Evolutionary conservation across 1,140 invertebrate species (phyloP), one percentile per base, ranked within the genome.

Genomic region (Magallana gigas): DNA sequence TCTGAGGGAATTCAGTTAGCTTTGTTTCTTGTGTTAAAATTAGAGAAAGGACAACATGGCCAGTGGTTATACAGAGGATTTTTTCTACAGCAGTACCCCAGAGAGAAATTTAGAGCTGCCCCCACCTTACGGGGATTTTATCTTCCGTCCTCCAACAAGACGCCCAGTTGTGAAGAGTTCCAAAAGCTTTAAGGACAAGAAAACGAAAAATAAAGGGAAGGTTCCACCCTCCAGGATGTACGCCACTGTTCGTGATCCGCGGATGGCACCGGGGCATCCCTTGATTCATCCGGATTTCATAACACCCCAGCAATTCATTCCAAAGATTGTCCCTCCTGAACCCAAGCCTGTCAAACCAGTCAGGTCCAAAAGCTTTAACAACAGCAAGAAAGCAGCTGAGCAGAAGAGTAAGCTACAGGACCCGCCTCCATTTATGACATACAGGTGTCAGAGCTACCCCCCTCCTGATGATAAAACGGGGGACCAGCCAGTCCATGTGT

Each of bases 321-420:
- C 68, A 36, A 76, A 76, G 68, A 76, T 76, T 76, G 68, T 76
- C 12, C 68, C 68, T 9, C 68, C 68, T 14, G 23, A 76, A 76
- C 68, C 68, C 11, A 76, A 76, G 68, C 68, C 68, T 36, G 68
- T 76, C 8, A 76, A 76, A 23, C 68, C 68, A 12, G 68, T 29
- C 23, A 76, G 68, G 36, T 76, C 68, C 23, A 76, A 76, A 29
- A 76, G 68, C 68, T 76, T 76, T 76, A 76, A 76, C 14, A 29
- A 76, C 23, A 76, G 23, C 68, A 76, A 76, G 36, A 76, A 23
- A 76, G 23, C 18, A 9, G 18, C 68, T 3, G 68, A 76, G 23
- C 68, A 76, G 68, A 76, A 76, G 11, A 5, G 23, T 8, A 76
- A 76, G 23, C 12, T 12, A 4, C 4, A 29, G 0, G 23, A 76